phyloP scores from a whole-genome alignment of 2,113 vertebrate species.

The pig (Sus scrofa) region T2T-Sscrofa CM000817.6:119777501-119778000 shows the following conservation, averaged over 20 bases:
- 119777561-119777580: no score
- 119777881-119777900: neutral
- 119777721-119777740: neutral
- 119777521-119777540: no score
- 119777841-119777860: neutral
- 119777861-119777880: neutral
- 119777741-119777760: neutral
- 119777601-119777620: no score
- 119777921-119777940: neutral
- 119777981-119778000: neutral
- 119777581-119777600: no score
- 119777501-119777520: no score
- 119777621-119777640: no score
- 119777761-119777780: neutral
- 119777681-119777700: neutral
- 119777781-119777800: neutral
- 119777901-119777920: neutral
- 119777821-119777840: neutral
- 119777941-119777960: neutral
- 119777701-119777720: neutral
- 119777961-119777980: neutral
- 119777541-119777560: no score
- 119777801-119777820: neutral
- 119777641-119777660: slow-evolving; percentile 11
- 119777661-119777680: neutral